phyloP scores from a whole-genome alignment of 92 coral and sea anemone genomes.

The Palythoa heliodiscus region DNA sequence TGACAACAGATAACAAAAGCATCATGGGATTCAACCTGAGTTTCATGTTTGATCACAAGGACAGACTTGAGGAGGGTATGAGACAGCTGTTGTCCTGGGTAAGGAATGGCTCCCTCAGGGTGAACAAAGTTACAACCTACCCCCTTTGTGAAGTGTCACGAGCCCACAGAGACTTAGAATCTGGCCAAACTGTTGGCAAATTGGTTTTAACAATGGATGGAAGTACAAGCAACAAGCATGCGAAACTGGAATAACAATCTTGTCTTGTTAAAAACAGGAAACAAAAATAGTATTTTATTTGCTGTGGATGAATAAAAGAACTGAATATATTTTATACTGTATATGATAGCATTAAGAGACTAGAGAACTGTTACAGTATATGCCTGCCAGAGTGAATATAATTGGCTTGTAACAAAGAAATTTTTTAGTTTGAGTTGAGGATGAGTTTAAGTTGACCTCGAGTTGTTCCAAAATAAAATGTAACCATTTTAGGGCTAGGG shows the following conservation, averaged over 20 bases:
- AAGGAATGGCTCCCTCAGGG: conserved; percentile 70
- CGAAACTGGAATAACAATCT: conserved; percentile 8
- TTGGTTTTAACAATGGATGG: conserved; percentile 83
- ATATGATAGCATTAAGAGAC: too few species aligned
- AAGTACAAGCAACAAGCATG: conserved; percentile 1
- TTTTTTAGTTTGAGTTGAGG: too few species aligned
- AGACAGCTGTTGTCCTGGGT: conserved; percentile 82
- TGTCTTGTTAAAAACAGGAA: too few species aligned
- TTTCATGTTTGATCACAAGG: conserved; percentile 78
- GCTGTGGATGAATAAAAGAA: too few species aligned
- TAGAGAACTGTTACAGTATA: too few species aligned
- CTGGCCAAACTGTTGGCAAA: conserved; percentile 94
- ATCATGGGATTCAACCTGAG: conserved; percentile 96
- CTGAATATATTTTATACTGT: too few species aligned
- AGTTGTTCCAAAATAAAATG: too few species aligned
- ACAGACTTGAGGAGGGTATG: conserved; percentile 81
- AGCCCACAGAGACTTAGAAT: conserved; percentile 93
- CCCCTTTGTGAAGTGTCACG: conserved; percentile 79
- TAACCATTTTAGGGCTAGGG: too few species aligned
- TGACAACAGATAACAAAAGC: conserved; percentile 85
- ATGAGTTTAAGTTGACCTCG: too few species aligned
- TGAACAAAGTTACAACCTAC: conserved; percentile 82
- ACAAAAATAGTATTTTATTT: too few species aligned
- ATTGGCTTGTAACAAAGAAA: too few species aligned
- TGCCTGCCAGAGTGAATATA: too few species aligned